Conservation (phyloP, 2,797 vertebrate genomes). For the Propithecus deckenii region DNA sequence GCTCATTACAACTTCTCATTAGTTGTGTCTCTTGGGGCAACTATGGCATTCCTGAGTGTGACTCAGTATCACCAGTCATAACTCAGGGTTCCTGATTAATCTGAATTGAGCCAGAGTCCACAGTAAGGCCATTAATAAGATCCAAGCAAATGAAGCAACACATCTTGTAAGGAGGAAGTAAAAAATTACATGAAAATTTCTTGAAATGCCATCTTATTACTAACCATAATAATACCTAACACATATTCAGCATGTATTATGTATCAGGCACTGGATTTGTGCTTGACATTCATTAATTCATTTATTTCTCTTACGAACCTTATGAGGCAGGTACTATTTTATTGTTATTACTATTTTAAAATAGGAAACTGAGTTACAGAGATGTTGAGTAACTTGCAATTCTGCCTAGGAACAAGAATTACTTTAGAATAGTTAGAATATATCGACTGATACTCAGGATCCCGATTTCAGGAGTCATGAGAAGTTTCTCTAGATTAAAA, state of each 20-base stretch:
- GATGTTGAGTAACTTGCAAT: background rate
- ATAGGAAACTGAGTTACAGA: constrained; percentile 1
- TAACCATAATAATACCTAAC: background rate
- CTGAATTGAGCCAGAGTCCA: background rate
- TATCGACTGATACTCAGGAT: background rate
- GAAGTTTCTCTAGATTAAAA: constrained; percentile 34
- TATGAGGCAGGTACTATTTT: background rate
- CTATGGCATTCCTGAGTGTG: constrained; percentile 66
- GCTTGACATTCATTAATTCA: background rate
- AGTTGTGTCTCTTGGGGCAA: constrained; percentile 56
- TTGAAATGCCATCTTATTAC: background rate
- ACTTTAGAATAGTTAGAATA: background rate
- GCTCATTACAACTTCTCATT: constrained; percentile 75
- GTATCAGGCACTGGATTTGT: background rate
- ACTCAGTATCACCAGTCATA: constrained; percentile 63
- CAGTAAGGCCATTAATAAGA: background rate
- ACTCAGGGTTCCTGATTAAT: constrained; percentile 29
- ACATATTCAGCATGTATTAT: background rate
- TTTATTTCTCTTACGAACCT: constrained; percentile 12
- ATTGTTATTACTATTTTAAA: constrained; percentile 5
- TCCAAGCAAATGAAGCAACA: background rate
- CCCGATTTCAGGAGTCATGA: background rate
- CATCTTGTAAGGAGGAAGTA: background rate
- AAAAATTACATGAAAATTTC: background rate
- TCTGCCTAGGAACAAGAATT: background rate